Conservation (phyloP, 2,113 vertebrate species). For the Gopherus evgoodei region DNA sequence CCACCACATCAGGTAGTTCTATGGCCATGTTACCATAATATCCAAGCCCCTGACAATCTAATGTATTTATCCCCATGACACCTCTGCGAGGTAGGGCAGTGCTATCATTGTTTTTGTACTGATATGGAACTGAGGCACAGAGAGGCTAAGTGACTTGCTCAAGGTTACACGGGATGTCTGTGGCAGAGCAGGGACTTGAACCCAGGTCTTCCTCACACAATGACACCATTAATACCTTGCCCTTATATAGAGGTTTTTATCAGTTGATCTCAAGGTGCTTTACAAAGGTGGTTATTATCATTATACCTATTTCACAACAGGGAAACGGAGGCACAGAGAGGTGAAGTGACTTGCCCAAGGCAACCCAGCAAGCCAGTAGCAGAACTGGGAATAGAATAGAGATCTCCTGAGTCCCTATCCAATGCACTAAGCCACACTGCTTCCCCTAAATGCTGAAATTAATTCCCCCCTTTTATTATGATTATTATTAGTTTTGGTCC, state of each 20-base stretch:
- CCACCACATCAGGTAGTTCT: neutral
- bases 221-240: rapidly evolving
- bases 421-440: neutral
- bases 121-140: neutral
- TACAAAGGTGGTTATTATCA: neutral
- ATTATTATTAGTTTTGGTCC: neutral
- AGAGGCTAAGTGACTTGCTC: rapidly evolving
- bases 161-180: rapidly evolving
- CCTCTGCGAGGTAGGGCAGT: neutral
- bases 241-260: neutral
- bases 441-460: rapidly evolving
- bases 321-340: neutral
- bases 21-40: neutral
- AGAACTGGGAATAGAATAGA: neutral
- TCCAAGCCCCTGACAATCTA: neutral
- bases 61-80: neutral
- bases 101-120: rapidly evolving
- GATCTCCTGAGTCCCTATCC: neutral
- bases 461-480: neutral
- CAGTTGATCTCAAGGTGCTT: neutral
- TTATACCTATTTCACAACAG: neutral
- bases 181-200: neutral
- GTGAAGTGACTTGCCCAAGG: neutral
- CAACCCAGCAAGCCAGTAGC: neutral
- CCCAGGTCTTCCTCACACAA: neutral